Conservation (phyloP, 2,797 vertebrate genomes). For the Cirrhinus molitorella region DNA sequence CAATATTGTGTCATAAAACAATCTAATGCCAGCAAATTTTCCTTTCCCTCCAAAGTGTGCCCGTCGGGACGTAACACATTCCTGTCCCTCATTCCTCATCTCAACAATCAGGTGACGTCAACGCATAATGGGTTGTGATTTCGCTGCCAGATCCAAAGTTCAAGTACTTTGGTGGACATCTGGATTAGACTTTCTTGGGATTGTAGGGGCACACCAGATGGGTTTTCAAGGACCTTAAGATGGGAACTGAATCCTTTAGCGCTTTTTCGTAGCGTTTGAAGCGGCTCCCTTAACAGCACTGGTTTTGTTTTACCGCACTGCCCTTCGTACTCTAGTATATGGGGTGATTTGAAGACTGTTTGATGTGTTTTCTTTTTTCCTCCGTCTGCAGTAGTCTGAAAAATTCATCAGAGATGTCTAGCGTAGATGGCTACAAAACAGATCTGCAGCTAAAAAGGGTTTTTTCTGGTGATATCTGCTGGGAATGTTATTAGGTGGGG, state of each 20-base stretch:
- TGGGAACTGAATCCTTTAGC: constrained; percentile 3
- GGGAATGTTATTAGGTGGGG: constrained; percentile 29
- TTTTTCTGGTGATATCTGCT: constrained; percentile 49
- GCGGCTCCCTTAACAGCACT: neutral
- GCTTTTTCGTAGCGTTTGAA: neutral
- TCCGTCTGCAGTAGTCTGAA: constrained; percentile 15
- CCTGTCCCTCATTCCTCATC: constrained; percentile 30
- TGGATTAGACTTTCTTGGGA: constrained; percentile 7
- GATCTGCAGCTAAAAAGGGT: constrained; percentile 32
- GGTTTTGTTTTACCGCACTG: constrained; percentile 14
- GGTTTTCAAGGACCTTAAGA: constrained; percentile 30
- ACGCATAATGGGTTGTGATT: constrained; percentile 19
- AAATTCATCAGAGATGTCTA: constrained; percentile 39
- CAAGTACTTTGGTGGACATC: constrained; percentile 17
- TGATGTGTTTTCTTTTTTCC: constrained; percentile 18
- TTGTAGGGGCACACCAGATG: constrained; percentile 32
- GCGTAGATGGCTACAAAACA: constrained; percentile 4
- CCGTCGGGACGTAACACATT: constrained; percentile 14
- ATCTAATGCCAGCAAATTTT: neutral
- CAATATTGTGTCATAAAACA: constrained; percentile 10
- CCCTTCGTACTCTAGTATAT: neutral
- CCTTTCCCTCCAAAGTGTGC: neutral
- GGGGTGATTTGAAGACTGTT: constrained; percentile 24
- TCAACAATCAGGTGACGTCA: constrained; percentile 38
- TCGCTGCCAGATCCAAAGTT: neutral